A percentile compares a stretch with the other conserved stretches of the same genome.
Evolutionary conservation across 37 sponge, comb jelly and placozoan species (phyloP).

Genomic region (Mnemiopsis leidyi): DNA sequence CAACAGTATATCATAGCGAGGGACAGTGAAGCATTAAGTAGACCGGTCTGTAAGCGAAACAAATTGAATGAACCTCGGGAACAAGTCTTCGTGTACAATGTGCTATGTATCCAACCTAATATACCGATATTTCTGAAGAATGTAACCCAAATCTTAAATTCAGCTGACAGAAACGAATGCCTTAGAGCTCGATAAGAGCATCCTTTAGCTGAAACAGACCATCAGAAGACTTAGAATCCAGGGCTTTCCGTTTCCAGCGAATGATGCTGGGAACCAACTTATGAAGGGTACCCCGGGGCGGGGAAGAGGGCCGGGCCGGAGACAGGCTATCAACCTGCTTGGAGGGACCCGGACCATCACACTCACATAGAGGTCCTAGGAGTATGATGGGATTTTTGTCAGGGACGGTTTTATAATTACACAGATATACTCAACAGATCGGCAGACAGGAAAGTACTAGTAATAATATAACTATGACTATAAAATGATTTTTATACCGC

Average conservation of each 20-base stretch:
- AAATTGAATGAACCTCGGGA: no score
- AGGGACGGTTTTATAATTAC: no score
- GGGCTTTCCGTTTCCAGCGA: conserved; percentile 42
- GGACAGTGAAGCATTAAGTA: no score
- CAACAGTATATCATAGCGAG: no score
- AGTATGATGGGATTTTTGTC: no score
- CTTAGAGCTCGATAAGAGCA: neutral
- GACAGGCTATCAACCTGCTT: conserved; percentile 42
- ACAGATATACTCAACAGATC: no score
- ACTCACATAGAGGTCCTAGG: conserved; percentile 28
- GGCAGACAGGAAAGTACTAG: no score
- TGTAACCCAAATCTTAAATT: neutral
- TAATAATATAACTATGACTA: no score
- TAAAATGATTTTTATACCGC: no score
- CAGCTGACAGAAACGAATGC: neutral
- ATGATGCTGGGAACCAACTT: neutral
- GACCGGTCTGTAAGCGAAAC: no score
- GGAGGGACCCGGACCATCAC: conserved; percentile 52
- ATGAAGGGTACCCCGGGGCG: neutral
- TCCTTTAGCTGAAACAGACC: neutral
- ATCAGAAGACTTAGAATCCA: neutral
- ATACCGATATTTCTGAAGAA: neutral
- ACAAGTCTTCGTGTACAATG: no score
- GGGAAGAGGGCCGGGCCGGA: conserved; percentile 14
- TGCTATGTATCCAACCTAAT: no score